phyloP scores from a whole-genome alignment of 2,797 vertebrate genomes.

The Mormyrus proboscirostris region DNA sequence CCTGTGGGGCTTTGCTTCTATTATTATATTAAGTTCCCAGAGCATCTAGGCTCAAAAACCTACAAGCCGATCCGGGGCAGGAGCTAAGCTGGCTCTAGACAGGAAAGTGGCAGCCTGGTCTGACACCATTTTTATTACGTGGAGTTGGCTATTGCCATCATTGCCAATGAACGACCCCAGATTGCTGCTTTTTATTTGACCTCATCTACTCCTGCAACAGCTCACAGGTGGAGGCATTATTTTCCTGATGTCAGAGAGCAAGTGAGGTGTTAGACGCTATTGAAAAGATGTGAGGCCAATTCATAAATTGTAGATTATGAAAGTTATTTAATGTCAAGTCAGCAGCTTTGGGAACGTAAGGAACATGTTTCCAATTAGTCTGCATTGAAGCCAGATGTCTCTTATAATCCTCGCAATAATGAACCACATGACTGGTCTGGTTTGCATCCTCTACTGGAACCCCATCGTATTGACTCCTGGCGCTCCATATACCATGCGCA shows the following conservation, averaged over 20 bases:
- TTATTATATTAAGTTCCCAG: background rate
- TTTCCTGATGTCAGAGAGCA: background rate
- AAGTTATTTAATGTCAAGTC: slow-evolving; percentile 36
- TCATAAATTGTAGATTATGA: slow-evolving; percentile 39
- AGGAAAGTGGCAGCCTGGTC: slow-evolving; percentile 17
- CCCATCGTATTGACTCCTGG: slow-evolving; percentile 16
- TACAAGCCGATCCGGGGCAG: slow-evolving; percentile 27
- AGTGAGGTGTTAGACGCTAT: background rate
- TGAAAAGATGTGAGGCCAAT: slow-evolving; percentile 23
- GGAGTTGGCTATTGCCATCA: background rate
- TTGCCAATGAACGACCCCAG: background rate
- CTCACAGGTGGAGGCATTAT: background rate
- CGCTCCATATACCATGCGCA: slow-evolving; percentile 9
- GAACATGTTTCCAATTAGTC: slow-evolving; percentile 36
- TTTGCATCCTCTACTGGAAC: slow-evolving; percentile 33
- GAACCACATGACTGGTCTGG: slow-evolving; percentile 28
- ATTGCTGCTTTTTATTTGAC: background rate
- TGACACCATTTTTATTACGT: slow-evolving; percentile 26
- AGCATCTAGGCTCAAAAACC: slow-evolving; percentile 24
- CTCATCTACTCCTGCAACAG: background rate
- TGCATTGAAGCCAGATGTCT: slow-evolving; percentile 37
- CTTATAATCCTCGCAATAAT: slow-evolving; percentile 33
- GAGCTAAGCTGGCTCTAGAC: background rate
- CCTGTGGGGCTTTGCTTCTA: background rate
- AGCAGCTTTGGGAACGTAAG: slow-evolving; percentile 34